Evolutionary conservation across 1,140 invertebrate genomes (phyloP).

Genomic region (Pristionchus pacificus): DNA sequence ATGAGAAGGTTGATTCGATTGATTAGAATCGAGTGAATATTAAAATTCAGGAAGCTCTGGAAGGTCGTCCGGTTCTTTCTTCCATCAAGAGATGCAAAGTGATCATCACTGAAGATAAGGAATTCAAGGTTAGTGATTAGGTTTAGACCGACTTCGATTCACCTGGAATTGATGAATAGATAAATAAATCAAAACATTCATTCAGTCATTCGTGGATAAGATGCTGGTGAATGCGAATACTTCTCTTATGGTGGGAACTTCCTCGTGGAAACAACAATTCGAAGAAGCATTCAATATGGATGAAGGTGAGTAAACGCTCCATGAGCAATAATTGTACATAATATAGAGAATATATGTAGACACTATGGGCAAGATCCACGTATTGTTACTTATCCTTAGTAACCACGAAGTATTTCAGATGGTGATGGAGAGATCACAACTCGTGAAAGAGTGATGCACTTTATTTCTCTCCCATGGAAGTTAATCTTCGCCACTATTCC

Average conservation of each 20-base stretch:
- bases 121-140: slow-evolving; percentile 79
- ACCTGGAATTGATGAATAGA: too few species aligned
- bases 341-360: too few species aligned
- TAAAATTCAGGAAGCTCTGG: slow-evolving; percentile 68
- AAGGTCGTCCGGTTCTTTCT: slow-evolving; percentile 78
- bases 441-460: slow-evolving; percentile 80
- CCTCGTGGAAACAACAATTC: slow-evolving; percentile 97
- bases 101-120: slow-evolving; percentile 89
- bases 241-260: slow-evolving; percentile 85
- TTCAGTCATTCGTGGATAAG: slow-evolving; percentile 90
- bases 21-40: too few species aligned
- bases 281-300: slow-evolving; percentile 83
- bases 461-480: slow-evolving; percentile 94
- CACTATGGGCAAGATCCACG: too few species aligned
- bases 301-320: slow-evolving; percentile 11
- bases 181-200: too few species aligned
- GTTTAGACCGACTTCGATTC: too few species aligned
- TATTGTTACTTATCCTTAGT: neutral
- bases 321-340: neutral
- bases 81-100: slow-evolving; percentile 77
- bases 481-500: slow-evolving; percentile 92
- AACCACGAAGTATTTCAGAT: slow-evolving; percentile 5
- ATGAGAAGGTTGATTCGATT: neutral
- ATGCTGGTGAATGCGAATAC: slow-evolving; percentile 89
- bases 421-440: slow-evolving; percentile 35